These are phyloP conservation scores for Drosophila yakuba DNA, from an alignment of 1,140 invertebrate species.

Conservation along the genomic window DNA sequence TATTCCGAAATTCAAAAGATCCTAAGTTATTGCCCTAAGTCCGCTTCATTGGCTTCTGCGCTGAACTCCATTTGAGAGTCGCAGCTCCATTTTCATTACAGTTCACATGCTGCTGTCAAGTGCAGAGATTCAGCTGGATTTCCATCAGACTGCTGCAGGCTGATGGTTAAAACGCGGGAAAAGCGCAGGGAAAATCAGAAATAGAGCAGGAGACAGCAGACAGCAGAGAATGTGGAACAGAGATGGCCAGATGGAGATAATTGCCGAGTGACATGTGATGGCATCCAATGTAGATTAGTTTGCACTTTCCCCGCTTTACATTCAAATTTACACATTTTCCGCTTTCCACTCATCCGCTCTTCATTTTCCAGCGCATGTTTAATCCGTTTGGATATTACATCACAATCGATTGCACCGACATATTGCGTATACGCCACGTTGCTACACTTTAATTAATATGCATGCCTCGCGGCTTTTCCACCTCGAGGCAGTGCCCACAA, in stretches of 20 bases:
- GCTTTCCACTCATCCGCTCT: background rate
- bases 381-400: background rate
- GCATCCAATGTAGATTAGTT: conserved; percentile 1
- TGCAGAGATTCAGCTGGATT: conserved; percentile 19
- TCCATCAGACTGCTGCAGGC: background rate
- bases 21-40: background rate
- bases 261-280: conserved; percentile 18
- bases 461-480: background rate
- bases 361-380: background rate
- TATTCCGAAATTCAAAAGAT: background rate
- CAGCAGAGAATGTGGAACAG: background rate
- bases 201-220: background rate
- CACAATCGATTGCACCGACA: background rate
- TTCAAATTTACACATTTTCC: background rate
- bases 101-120: conserved; percentile 19
- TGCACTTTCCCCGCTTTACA: background rate
- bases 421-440: background rate
- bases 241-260: background rate
- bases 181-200: background rate
- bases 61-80: background rate
- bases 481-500: background rate
- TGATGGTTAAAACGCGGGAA: background rate
- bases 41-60: background rate
- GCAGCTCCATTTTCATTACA: conserved; percentile 2
- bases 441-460: conserved; percentile 9